Base-by-base conservation (phyloP, 2,113 vertebrate species). In the Hirundichthys speculiger region DNA sequence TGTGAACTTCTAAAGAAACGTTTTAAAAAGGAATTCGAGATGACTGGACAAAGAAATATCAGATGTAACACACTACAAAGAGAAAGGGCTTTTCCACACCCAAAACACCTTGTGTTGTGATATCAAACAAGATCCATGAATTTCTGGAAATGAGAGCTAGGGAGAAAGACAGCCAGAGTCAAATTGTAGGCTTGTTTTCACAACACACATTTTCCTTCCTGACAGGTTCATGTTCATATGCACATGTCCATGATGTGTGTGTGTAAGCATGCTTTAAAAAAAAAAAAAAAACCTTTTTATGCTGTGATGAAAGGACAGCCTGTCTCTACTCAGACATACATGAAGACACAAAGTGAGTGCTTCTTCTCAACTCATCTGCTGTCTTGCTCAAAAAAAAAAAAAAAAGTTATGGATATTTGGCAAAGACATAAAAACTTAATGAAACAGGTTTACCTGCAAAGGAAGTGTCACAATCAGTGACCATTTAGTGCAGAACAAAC, bases 211-310 rank as follows among this genome's bases (percentile, higher is more conserved):
- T 86, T 78, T 86, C 75, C 24, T 57, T 78, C 71, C 73, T 69
- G 66, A 60, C 70, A 79, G 69, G 64, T 75, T 68, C 68, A 64
- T 76, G 64, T 63, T 24, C 22, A 9, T 66, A 58, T 46, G 51
- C 75, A 50, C 52, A 43, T 20, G 66, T 79, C 38, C 61, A 47
- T 61, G 64, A 72, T 83, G 60, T 61, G 67, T 55, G 67, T 55
- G 65, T 73, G 38, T 74, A 76, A 78, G 57, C 39, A 74, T 40
- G 53, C 51, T 63, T 68, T 47, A 63, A 70, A 79, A 84, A 86
- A 86, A 69, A 57, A 63, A 70, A 79, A 84, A 86, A 86, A 69
- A 57, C 16, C 25, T 84, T 80, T 79, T 87, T 87, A 77, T 78
- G 67, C 79, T 66, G 56, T 0, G 19, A 73, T 1, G 51, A 40